These are phyloP conservation scores for Drosophila quadrilineata DNA, from an alignment of 1,140 invertebrate species.

Conservation along the genomic window DNA sequence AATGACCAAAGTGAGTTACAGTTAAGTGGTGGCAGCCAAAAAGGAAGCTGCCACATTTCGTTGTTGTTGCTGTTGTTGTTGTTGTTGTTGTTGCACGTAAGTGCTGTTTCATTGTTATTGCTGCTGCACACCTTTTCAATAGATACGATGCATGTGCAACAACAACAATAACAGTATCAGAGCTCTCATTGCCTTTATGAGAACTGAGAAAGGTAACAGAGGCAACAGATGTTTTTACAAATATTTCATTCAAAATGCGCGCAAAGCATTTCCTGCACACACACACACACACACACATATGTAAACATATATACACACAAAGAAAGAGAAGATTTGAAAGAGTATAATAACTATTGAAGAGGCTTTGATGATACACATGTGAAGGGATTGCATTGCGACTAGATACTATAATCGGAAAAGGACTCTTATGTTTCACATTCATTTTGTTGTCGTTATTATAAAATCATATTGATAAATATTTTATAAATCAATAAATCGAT, in stretches of 20 bases:
- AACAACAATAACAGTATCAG: constrained; percentile 24
- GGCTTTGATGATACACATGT: too few relatives aligned
- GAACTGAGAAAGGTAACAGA: constrained; percentile 45
- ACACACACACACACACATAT: too few relatives aligned
- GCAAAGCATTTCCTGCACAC: not conserved
- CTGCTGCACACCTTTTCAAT: constrained; percentile 58
- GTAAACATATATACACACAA: too few relatives aligned
- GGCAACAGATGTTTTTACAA: constrained; percentile 66
- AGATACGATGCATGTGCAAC: constrained; percentile 17
- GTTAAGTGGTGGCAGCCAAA: constrained; percentile 76
- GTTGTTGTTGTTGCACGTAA: constrained; percentile 42
- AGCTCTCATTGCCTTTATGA: too few relatives aligned
- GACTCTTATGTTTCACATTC: too few relatives aligned
- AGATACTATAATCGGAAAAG: too few relatives aligned
- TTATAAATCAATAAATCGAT: too few relatives aligned
- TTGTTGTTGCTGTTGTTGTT: constrained; percentile 40
- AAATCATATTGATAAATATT: too few relatives aligned
- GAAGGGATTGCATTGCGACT: too few relatives aligned
- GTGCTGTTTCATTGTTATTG: constrained; percentile 69
- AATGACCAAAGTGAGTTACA: constrained; percentile 71
- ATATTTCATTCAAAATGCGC: constrained; percentile 37
- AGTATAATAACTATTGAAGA: too few relatives aligned
- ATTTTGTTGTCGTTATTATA: too few relatives aligned
- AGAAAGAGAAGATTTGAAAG: too few relatives aligned
- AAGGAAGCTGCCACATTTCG: constrained; percentile 75